Evolutionary conservation across 1,140 invertebrate genomes (phyloP), one percentile per base, ranked within the genome.

Genomic region (Drosophila lini): DNA sequence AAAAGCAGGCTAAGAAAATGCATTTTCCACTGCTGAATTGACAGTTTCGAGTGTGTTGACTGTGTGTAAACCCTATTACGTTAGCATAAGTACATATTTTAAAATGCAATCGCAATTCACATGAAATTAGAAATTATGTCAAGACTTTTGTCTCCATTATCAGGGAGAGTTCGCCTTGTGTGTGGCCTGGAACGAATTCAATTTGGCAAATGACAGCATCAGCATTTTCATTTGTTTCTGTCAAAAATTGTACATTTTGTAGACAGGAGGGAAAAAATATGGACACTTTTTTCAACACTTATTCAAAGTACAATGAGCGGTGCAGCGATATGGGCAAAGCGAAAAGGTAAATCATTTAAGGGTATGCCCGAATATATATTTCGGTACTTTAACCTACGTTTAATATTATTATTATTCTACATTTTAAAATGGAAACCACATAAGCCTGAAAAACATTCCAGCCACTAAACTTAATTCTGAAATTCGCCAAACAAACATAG

Each of bases 181-280:
- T 61, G 32, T 34, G 57, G 57, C 48, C 75, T 77, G 58, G 42
- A 60, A 68, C 55, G 77, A 77, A 82, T 78, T 83, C 77, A 88
- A 82, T 82, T 88, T 82, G 57, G 45, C 55, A 74, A 88, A 88
- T 88, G 80, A 77, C 83, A 64, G 76, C 77, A 83, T 88, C 80
- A 88, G 62, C 48, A 78, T 71, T 69, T 83, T 68, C 83, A 88
- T 83, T 86, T 80, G 64, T 86, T 77, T 71, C 73, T 82, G 76
- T 88, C 76, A 86, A 76, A 71, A 75, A 68, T 56, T 44, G 3
- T 38, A 59, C 55, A 32, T 63, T 25, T 61, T 50, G 36, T 45
- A 25, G 40, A 41, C 38, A 25, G 25, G 31, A 48, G 19, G 13
- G 11, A 10, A 38, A 16, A 57, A 40, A 57, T 67, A 65, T 42